Evolutionary conservation across 1,140 invertebrate species (phyloP), one percentile per base, ranked within the genome.

Genomic region (Lutraria rhynchaena): DNA sequence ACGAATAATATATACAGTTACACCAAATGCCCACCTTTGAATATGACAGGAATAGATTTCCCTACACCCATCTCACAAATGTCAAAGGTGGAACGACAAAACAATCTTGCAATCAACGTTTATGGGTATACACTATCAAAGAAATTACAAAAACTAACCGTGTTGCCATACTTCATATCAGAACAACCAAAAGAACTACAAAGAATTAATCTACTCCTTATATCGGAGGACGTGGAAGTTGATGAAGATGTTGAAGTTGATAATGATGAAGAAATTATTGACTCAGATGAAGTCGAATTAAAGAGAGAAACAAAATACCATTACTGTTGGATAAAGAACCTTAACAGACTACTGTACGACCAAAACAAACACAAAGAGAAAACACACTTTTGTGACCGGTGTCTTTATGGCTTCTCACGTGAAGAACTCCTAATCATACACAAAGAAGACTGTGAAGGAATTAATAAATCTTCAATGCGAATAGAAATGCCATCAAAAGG

Each of bases 391-490:
- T 84, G 83, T 63, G 29, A 63, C 5, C 51, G 65, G 7, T 84
- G 83, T 70, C 49, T 85, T 1, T 76, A 82, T 19, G 78, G 74
- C 9, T 82, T 82, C 31, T 35, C 29, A 35, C 29, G 35, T 33
- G 29, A 33, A 65, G 29, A 19, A 33, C 27, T 33, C 19, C 35
- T 65, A 4, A 37, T 17, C 17, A 19, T 33, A 19, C 35, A 33
- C 61, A 65, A 65, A 65, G 13, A 37, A 37, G 29, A 65, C 19
- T 65, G 29, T 37, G 46, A 70, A 46, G 46, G 65, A 0, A 70
- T 70, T 11, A 37, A 3, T 27, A 33, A 65, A 27, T 0, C 13
- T 24, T 17, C 2, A 13, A 17, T 15, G 35, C 27, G 17, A 19
- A 65, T 37, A 15, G 9, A n/a, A 17, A 58, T 49, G 44, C 55